phyloP scores from a whole-genome alignment of 1,140 invertebrate species.

The Zelostemma sp. region DNA sequence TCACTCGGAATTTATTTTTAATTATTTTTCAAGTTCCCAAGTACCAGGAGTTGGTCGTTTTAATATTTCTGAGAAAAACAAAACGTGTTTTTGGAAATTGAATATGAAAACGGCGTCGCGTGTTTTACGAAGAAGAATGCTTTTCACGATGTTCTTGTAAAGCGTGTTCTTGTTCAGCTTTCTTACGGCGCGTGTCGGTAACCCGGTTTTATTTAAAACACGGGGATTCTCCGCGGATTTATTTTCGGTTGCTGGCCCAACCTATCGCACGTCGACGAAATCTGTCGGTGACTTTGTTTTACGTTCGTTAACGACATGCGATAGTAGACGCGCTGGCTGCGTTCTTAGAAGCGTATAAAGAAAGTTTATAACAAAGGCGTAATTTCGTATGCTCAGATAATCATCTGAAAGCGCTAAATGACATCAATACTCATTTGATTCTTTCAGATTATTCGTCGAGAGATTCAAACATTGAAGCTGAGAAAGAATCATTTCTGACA shows the following conservation, averaged over 20 bases:
- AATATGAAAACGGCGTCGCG: too few relatives aligned
- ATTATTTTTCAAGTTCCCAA: too few relatives aligned
- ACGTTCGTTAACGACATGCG: conserved; percentile 12
- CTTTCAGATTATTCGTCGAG: too few relatives aligned
- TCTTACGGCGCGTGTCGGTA: conserved; percentile 42
- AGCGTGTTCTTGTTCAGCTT: conserved; percentile 6
- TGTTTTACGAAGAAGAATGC: too few relatives aligned
- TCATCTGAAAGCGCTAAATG: too few relatives aligned
- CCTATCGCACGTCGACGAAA: conserved; percentile 24
- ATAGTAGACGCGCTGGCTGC: conserved; percentile 9
- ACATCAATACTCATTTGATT: too few relatives aligned
- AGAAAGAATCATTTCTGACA: too few relatives aligned
- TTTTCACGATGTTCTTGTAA: too few relatives aligned
- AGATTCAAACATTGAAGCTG: too few relatives aligned
- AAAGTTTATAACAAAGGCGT: background rate
- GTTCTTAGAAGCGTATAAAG: background rate
- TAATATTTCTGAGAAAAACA: background rate
- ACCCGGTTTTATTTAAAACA: conserved; percentile 63
- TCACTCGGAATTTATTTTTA: too few relatives aligned
- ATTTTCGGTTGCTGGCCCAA: conserved; percentile 57
- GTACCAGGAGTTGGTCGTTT: conserved; percentile 10
- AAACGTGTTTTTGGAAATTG: too few relatives aligned
- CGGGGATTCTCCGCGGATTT: conserved; percentile 59
- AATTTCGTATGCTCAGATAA: too few relatives aligned
- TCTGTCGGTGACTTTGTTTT: conserved; percentile 20